phyloP scores from a whole-genome alignment of 2,113 vertebrate genomes.

The Bubalus kerabau region DNA sequence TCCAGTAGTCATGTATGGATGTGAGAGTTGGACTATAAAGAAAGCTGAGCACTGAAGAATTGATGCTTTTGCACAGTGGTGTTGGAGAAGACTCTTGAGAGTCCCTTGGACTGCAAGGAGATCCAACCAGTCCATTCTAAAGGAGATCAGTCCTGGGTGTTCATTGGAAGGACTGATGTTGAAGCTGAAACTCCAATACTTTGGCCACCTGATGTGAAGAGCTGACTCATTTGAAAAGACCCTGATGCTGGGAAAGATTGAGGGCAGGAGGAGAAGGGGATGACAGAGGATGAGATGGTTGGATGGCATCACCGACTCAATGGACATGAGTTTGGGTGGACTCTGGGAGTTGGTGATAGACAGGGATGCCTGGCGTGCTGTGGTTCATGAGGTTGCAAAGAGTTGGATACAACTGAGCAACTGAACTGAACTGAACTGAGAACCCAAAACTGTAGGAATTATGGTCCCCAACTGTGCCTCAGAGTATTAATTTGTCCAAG shows the following conservation, averaged over 20 bases:
- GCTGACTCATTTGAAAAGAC: background rate
- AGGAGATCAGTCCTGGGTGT: background rate
- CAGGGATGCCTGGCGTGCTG: background rate
- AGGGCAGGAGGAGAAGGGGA: background rate
- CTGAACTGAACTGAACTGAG: background rate
- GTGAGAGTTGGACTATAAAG: background rate
- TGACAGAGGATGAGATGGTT: background rate
- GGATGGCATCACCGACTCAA: background rate
- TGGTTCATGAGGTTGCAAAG: background rate
- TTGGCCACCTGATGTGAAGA: background rate
- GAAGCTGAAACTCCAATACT: background rate
- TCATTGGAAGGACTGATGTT: background rate
- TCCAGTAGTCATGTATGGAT: background rate
- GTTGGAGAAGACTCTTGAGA: background rate
- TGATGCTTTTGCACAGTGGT: background rate
- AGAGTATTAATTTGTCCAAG: background rate
- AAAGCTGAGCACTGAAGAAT: fast-evolving
- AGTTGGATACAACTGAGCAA: background rate
- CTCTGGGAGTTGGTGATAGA: background rate
- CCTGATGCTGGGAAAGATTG: background rate
- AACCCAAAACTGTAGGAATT: background rate
- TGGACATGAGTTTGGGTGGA: background rate
- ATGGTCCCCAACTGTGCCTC: background rate
- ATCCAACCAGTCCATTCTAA: background rate
- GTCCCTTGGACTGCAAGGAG: background rate